phyloP scores from a whole-genome alignment of 2,797 vertebrate species.

The Fundulus diaphanus region DNA sequence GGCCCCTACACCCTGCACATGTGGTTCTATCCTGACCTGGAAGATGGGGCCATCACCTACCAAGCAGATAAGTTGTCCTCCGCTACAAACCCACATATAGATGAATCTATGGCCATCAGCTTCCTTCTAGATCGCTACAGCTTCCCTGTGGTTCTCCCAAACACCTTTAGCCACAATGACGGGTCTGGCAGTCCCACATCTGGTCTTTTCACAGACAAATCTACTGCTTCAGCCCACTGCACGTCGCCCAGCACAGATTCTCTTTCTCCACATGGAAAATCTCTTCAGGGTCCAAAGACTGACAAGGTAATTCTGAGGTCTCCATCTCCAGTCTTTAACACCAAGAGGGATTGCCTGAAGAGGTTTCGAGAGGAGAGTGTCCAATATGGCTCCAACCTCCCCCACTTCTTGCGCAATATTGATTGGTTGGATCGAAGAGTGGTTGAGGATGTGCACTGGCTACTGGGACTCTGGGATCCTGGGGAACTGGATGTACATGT shows the following conservation, averaged over 20 bases:
- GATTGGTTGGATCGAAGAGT: slow-evolving; percentile 75
- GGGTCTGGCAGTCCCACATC: background rate
- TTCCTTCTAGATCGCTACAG: slow-evolving; percentile 81
- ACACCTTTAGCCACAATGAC: slow-evolving; percentile 35
- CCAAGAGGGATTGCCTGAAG: slow-evolving; percentile 43
- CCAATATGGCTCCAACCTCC: slow-evolving; percentile 76
- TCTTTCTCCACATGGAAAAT: background rate
- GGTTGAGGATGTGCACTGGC: slow-evolving; percentile 82
- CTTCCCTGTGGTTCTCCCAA: slow-evolving; percentile 82
- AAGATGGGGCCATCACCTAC: slow-evolving; percentile 78
- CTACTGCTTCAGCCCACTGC: background rate
- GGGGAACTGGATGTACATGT: slow-evolving; percentile 76
- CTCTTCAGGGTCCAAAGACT: background rate
- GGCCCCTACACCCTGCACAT: slow-evolving; percentile 80
- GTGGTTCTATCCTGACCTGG: slow-evolving; percentile 78
- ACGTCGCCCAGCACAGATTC: background rate
- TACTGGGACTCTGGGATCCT: slow-evolving; percentile 75
- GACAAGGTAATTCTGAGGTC: slow-evolving; percentile 9
- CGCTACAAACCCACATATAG: slow-evolving; percentile 79
- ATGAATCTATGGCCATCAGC: slow-evolving; percentile 81
- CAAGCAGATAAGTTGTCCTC: slow-evolving; percentile 82
- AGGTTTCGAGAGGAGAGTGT: slow-evolving; percentile 73
- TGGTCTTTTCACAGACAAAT: background rate
- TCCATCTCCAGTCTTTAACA: background rate
- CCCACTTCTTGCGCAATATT: slow-evolving; percentile 75